Base-by-base conservation (phyloP, 2,113 vertebrate species). In the Myodes glareolus region DNA sequence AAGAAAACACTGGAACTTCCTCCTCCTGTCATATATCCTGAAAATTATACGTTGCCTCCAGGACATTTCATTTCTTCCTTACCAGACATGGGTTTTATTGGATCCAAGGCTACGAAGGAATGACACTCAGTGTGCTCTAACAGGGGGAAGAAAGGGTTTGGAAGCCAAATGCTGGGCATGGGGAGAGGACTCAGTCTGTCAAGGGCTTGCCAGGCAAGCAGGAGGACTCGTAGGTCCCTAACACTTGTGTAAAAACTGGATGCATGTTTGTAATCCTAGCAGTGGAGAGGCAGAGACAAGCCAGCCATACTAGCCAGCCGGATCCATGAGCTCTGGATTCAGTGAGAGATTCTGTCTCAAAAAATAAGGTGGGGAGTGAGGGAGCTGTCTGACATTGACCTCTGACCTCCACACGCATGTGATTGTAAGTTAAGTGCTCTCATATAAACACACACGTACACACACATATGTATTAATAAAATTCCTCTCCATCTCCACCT, bases 1-100 rank as follows among this genome's bases (percentile, higher is more conserved):
- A 87, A 77, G 25, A 89, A 94, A 96, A 82, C 61, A 92, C 10
- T 82, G 39, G 9, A 90, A 76, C 14, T 82, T 88, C 75, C 55
- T 33, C 70, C 21, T 63, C 33, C 21, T 17, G 31, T 88, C 50
- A 50, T 84, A 58, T 88, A 50, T 93, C 84, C 23, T 58, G 81
- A 80, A 70, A 84, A 85, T 93, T 92, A n/a, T 13, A 14, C 70
- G 61, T 92, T 94, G 29, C n/a, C 45, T 45, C 36, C n/a, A 90
- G 58, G 75, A 92, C 47, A 78, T 82, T 90, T 58, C 4, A 67
- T 87, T 58, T 85, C 52, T 92, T 88, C 42, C n/a, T 91, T 67
- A 88, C 81, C 14, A 88, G 93, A 92, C 25, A 27, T 27, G 47
- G 36, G 9, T 85, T 95, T 96, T 73, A 75, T 5, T 76, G 14